phyloP scores from a whole-genome alignment of 2,797 vertebrate species.

The Chrysocyon brachyurus region DNA sequence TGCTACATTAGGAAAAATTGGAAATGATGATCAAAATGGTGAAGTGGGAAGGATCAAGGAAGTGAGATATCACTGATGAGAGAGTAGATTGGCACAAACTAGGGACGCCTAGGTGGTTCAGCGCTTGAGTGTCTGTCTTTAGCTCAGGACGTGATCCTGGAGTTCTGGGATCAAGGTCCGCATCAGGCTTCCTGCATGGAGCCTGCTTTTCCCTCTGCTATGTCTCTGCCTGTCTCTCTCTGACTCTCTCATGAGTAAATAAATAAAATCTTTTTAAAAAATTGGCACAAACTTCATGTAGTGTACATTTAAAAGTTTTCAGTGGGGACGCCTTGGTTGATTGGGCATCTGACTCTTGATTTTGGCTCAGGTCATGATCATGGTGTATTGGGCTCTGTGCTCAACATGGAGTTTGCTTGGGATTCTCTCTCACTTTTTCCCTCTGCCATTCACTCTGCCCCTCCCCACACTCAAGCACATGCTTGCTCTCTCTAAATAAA shows the following conservation, averaged over 20 bases:
- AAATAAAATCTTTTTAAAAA: no score
- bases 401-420: neutral
- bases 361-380: neutral
- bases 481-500: neutral
- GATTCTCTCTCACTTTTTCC: neutral
- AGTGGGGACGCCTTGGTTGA: neutral
- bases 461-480: fast-evolving
- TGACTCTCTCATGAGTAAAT: no score
- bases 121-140: no score
- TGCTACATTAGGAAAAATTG: neutral
- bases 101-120: no score
- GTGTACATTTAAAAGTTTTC: neutral
- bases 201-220: no score
- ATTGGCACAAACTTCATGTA: neutral
- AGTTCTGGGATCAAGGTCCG: no score
- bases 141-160: no score
- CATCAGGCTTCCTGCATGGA: no score
- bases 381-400: neutral
- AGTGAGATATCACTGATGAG: neutral
- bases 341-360: neutral
- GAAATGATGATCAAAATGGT: neutral
- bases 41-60: neutral
- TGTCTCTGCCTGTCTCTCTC: no score
- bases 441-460: neutral
- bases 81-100: neutral